Percentiles rank a stretch among this genome's conserved stretches.
These are phyloP conservation scores for Drosophila pandora DNA, from an alignment of 1,140 invertebrate genomes.

Conservation along the genomic window DNA sequence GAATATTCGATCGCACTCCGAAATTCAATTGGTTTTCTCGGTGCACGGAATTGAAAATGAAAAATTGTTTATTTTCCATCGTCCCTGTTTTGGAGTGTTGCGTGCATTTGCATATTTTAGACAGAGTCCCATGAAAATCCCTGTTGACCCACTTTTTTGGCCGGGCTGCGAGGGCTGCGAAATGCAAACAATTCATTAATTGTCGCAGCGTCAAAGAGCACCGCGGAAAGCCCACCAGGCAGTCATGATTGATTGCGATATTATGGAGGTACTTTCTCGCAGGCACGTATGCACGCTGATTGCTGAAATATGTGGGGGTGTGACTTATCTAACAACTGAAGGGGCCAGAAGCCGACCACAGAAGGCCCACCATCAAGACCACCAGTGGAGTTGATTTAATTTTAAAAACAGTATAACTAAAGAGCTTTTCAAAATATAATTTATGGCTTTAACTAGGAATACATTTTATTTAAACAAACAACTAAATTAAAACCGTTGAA, in stretches of 20 bases:
- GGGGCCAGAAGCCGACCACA: constrained; percentile 2
- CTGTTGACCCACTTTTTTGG: constrained; percentile 52
- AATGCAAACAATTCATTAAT: constrained; percentile 66
- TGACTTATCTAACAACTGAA: constrained; percentile 43
- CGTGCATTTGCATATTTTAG: constrained; percentile 65
- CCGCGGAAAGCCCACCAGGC: constrained; percentile 19
- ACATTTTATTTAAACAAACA: neutral
- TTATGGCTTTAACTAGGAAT: neutral
- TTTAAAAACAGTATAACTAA: neutral
- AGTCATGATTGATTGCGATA: constrained; percentile 54
- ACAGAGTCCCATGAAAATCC: constrained; percentile 17
- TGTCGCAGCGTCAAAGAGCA: constrained; percentile 32
- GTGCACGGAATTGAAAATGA: constrained; percentile 11
- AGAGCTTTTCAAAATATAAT: neutral
- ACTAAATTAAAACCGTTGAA: constrained; percentile 18
- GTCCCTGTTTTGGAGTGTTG: constrained; percentile 8
- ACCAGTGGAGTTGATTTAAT: no score
- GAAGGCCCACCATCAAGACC: neutral
- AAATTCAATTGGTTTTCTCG: constrained; percentile 57
- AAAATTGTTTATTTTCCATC: constrained; percentile 47
- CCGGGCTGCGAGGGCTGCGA: neutral
- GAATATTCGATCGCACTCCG: constrained; percentile 35
- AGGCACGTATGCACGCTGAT: constrained; percentile 23
- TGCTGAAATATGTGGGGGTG: constrained; percentile 33
- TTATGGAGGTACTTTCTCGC: constrained; percentile 10